phyloP scores from a whole-genome alignment of 2,888 invertebrate genomes.

The Andrena flavipes region DNA sequence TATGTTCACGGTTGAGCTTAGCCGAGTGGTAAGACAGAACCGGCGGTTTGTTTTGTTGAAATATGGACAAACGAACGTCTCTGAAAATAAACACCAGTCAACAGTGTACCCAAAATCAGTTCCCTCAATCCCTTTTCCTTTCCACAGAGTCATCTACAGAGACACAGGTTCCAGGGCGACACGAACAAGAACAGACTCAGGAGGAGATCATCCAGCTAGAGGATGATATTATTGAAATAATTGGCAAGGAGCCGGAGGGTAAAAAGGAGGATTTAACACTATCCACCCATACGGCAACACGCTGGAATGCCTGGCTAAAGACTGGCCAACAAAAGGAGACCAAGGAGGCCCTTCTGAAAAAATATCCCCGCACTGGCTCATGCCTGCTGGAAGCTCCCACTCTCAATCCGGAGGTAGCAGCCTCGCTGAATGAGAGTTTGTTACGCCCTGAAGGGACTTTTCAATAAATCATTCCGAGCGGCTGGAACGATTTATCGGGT shows the following conservation, averaged over 20 bases:
- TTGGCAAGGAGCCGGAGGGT: not conserved
- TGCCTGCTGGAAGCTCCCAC: not conserved
- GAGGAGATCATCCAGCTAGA: not conserved
- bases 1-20: not conserved
- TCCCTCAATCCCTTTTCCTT: not conserved
- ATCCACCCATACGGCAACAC: not conserved
- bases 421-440: not conserved
- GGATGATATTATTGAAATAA: not conserved
- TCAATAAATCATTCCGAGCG: too few relatives aligned
- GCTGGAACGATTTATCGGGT: too few relatives aligned
- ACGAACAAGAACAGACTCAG: not conserved
- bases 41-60: not conserved
- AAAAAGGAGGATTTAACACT: not conserved
- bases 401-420: constrained; percentile 3
- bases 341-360: not conserved
- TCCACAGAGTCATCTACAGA: not conserved
- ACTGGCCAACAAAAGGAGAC: not conserved
- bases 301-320: not conserved
- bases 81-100: too few relatives aligned
- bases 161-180: not conserved
- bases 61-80: not conserved
- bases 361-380: not conserved
- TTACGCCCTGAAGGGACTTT: too few relatives aligned
- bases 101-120: too few relatives aligned
- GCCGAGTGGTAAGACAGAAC: not conserved